Conservation (phyloP, 1,140 invertebrate species). For the Aricia agestis region DNA sequence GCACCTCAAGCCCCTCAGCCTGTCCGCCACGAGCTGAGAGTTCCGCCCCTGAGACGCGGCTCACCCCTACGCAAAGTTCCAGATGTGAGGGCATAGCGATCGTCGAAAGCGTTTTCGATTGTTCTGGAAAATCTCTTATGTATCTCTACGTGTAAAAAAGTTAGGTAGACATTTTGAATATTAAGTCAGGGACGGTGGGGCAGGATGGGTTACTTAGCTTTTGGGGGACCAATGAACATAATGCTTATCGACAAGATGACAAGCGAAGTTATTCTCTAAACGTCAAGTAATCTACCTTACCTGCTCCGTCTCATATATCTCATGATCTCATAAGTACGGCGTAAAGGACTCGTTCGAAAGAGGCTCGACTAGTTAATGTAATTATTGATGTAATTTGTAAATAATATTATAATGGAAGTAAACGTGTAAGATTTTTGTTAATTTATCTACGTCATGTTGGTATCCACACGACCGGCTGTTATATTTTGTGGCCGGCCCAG, state of each 20-base stretch:
- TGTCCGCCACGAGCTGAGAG: conserved; percentile 75
- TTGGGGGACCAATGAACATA: too few relatives aligned
- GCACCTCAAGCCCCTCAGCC: conserved; percentile 70
- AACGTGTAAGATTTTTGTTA: neutral
- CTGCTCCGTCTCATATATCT: conserved; percentile 2
- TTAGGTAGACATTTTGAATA: conserved; percentile 39
- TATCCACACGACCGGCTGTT: neutral
- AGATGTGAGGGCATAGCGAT: conserved; percentile 17
- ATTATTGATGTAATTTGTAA: neutral
- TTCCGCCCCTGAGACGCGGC: conserved; percentile 62
- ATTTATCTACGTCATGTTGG: neutral
- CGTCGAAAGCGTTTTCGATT: neutral
- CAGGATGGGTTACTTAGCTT: too few relatives aligned
- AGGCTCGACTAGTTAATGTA: neutral
- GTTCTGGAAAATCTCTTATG: conserved; percentile 11
- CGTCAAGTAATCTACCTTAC: too few relatives aligned
- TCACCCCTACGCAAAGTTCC: conserved; percentile 61
- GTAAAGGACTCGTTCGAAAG: neutral
- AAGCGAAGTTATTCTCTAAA: too few relatives aligned
- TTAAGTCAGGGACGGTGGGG: conserved; percentile 15
- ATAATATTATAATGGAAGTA: neutral
- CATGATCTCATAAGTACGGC: conserved; percentile 65
- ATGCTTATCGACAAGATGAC: too few relatives aligned
- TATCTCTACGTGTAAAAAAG: conserved; percentile 29
- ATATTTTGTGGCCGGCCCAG: conserved; percentile 40